Evolutionary conservation across 1,140 invertebrate genomes (phyloP), one percentile per base, ranked within the genome.

Genomic region (Drosophila novamexicana): DNA sequence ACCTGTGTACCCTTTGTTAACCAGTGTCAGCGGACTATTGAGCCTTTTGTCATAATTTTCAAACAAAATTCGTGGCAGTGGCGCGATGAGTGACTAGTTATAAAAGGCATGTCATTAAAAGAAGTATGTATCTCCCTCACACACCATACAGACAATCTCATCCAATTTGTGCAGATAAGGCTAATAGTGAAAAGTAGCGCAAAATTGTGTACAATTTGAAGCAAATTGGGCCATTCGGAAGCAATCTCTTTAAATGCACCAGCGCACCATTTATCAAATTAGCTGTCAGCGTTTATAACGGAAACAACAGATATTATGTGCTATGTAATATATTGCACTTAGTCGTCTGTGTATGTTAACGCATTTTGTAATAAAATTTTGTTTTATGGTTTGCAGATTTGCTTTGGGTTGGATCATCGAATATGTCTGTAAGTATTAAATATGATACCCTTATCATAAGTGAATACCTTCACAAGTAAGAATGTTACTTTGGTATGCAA

Each of bases 1-100:
- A 95, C 95, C 95, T 66, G 95, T 95, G 91, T 96, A 94, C 44
- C 95, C 95, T 82, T 95, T 95, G 79, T 96, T 96, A 9, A 92
- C 93, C 44, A 95, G 85, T n/a, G 91, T 93, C 14, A 95, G 75
- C 1, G 94, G 94, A 16, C 90, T 90, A 14, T 93, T 93, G 0
- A 96, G 90, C 32, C 93, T 93, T 81, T 95, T 93, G 70, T 95
- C 95, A 81, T 95, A 96, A 22, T 95, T 94, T 58, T 94, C 93
- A 73, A 95, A 93, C 79, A 95, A 94, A 67, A 96, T 93, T 1
- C 95, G 95, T 1, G 95, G 95, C 42, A 95, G 93, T 1, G 94
- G 93, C 7, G 95, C 83, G 29, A 93, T 92, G 9, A 95, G 93
- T 7, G 95, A 94, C 81, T 77, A 47, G 22, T 29, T 42, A 52